These are phyloP conservation scores for Cheilosia scutellata DNA, from an alignment of 2,888 invertebrate genomes.

Conservation along the genomic window DNA sequence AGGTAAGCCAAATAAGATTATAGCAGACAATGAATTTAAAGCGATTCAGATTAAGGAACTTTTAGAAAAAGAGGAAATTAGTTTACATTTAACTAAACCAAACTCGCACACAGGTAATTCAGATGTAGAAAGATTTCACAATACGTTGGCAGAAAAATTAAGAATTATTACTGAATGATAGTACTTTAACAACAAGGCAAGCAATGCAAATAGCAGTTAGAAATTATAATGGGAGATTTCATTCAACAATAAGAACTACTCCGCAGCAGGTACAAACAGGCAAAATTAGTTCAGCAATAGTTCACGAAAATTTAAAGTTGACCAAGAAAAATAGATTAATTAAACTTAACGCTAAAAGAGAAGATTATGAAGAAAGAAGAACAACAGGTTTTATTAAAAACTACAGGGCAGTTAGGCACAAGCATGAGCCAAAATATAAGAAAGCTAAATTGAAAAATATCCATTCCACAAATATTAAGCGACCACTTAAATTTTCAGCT, in stretches of 20 bases:
- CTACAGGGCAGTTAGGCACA: slow-evolving; percentile 26
- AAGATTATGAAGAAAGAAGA: slow-evolving; percentile 28
- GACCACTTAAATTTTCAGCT: slow-evolving; percentile 47
- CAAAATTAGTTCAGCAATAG: slow-evolving; percentile 51
- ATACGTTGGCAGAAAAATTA: slow-evolving; percentile 27
- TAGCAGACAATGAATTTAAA: slow-evolving; percentile 59
- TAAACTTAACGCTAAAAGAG: slow-evolving; percentile 43
- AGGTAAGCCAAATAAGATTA: slow-evolving; percentile 71
- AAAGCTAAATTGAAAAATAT: slow-evolving; percentile 19
- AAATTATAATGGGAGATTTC: slow-evolving; percentile 71
- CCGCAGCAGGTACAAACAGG: slow-evolving; percentile 58
- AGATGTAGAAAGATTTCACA: slow-evolving; percentile 4
- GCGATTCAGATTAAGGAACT: slow-evolving; percentile 42
- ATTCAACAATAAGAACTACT: slow-evolving; percentile 70
- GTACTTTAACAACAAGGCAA: slow-evolving; percentile 43
- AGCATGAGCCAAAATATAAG: slow-evolving; percentile 32
- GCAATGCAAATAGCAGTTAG: slow-evolving; percentile 57
- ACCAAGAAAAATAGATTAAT: slow-evolving; percentile 47
- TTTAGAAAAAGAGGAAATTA: slow-evolving; percentile 28
- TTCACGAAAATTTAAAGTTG: slow-evolving; percentile 45
- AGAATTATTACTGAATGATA: slow-evolving; percentile 45
- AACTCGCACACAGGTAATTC: slow-evolving; percentile 23
- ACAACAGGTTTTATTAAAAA: slow-evolving; percentile 15
- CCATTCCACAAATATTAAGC: slow-evolving; percentile 24
- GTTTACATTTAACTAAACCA: slow-evolving; percentile 20